Evolutionary conservation across 2,888 invertebrate species (phyloP).

Genomic region (Xylophagus ater): DNA sequence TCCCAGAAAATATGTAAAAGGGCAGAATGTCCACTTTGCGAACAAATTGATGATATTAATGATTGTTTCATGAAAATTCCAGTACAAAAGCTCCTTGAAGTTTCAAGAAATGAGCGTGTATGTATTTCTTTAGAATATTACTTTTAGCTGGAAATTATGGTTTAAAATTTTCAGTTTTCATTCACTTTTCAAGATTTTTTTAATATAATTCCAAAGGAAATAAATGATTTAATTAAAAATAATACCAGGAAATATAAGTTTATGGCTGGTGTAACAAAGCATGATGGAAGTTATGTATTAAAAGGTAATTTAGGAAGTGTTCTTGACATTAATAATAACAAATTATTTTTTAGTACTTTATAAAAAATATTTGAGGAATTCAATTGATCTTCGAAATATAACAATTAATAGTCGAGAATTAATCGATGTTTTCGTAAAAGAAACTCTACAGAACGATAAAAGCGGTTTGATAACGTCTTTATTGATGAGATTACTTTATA

Average conservation of each 20-base stretch:
- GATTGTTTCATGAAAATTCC: slow-evolving; percentile 27
- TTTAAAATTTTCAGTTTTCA: too few relatives aligned
- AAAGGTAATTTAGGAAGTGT: slow-evolving; percentile 30
- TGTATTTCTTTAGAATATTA: background rate
- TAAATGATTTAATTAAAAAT: slow-evolving; percentile 13
- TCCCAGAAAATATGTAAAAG: slow-evolving; percentile 34
- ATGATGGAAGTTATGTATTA: slow-evolving; percentile 40
- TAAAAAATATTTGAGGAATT: slow-evolving; percentile 8
- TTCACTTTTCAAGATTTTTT: slow-evolving; percentile 23
- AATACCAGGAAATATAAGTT: slow-evolving; percentile 27
- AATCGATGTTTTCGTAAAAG: slow-evolving; percentile 10
- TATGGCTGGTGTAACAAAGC: slow-evolving; percentile 41
- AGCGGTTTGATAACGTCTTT: slow-evolving; percentile 31
- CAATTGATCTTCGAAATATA: background rate
- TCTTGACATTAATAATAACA: background rate
- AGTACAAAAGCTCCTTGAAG: slow-evolving; percentile 24
- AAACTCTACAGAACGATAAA: slow-evolving; percentile 28
- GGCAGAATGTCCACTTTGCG: slow-evolving; percentile 31
- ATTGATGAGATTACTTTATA: slow-evolving; percentile 36
- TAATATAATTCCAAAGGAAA: slow-evolving; percentile 24
- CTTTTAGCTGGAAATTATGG: slow-evolving; percentile 25
- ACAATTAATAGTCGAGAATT: slow-evolving; percentile 12
- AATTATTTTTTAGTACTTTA: background rate
- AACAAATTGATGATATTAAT: slow-evolving; percentile 22
- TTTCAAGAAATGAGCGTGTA: background rate